Evolutionary conservation across 2,797 vertebrate genomes (phyloP).

Genomic region (Alexandromys oeconomus): DNA sequence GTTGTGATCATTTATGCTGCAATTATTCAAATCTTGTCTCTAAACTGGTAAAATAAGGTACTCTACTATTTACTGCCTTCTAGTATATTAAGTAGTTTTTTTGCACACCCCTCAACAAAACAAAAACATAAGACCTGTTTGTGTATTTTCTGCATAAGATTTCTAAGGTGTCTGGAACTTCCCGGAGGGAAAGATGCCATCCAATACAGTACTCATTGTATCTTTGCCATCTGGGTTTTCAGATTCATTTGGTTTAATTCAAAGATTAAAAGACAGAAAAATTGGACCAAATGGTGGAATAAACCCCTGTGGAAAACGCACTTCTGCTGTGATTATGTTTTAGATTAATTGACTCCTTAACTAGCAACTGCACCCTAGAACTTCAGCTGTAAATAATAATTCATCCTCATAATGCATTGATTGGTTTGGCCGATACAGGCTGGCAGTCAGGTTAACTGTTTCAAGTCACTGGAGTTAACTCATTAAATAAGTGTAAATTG

Average conservation of each 20-base stretch:
- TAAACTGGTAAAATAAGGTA: constrained; percentile 35
- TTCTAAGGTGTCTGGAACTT: constrained; percentile 46
- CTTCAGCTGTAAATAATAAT: constrained; percentile 63
- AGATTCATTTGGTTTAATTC: constrained; percentile 82
- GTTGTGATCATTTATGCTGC: not conserved
- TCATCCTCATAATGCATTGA: constrained; percentile 60
- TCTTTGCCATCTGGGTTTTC: constrained; percentile 80
- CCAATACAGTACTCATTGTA: not conserved
- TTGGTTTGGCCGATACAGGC: not conserved
- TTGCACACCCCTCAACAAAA: not conserved
- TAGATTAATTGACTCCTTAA: constrained; percentile 80
- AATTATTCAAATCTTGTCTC: constrained; percentile 9
- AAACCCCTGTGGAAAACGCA: constrained; percentile 82
- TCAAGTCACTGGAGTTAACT: not conserved
- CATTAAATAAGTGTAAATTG: not conserved
- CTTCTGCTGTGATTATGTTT: constrained; percentile 76
- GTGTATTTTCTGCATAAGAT: constrained; percentile 20
- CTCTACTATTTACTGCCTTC: not conserved
- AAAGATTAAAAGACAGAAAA: constrained; percentile 85
- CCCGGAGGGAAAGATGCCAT: constrained; percentile 59
- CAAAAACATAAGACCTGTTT: not conserved
- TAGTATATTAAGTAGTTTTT: not conserved
- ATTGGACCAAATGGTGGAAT: constrained; percentile 82
- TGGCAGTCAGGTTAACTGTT: constrained; percentile 9
- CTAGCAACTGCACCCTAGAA: constrained; percentile 6